Evolutionary conservation across 2,888 invertebrate species (phyloP).

Genomic region (Drosophila atripex): DNA sequence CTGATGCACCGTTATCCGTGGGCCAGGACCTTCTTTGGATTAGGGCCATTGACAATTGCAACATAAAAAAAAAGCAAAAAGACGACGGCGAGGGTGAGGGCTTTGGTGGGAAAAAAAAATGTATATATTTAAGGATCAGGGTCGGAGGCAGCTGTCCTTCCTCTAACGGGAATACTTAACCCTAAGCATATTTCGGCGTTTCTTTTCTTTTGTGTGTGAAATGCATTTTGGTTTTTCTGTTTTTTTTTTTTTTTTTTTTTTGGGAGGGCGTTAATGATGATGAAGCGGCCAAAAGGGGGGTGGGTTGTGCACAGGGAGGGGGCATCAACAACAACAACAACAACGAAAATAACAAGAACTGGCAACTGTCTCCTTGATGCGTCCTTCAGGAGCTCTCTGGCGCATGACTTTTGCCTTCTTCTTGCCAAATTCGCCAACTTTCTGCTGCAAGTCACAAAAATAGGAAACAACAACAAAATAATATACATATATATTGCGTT

Average conservation of each 20-base stretch:
- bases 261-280: conserved; percentile 69
- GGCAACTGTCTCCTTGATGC: conserved; percentile 80
- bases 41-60: conserved; percentile 52
- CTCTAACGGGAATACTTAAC: conserved; percentile 78
- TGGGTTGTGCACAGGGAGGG: not conserved
- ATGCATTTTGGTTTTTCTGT: conserved; percentile 7
- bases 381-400: conserved; percentile 81
- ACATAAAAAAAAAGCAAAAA: conserved; percentile 3
- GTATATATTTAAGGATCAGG: conserved; percentile 7
- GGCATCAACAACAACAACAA: conserved; percentile 48
- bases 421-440: conserved; percentile 51
- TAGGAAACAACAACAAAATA: conserved; percentile 10
- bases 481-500: conserved; percentile 30
- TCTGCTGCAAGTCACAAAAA: conserved; percentile 38
- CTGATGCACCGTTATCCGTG: conserved; percentile 59
- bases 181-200: conserved; percentile 67
- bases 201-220: conserved; percentile 26
- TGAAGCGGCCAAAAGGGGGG: conserved; percentile 53
- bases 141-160: conserved; percentile 32
- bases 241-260: conserved; percentile 12
- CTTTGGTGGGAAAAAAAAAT: not conserved
- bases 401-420: conserved; percentile 78
- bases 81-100: conserved; percentile 5
- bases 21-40: conserved; percentile 53
- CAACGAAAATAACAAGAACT: conserved; percentile 12